Conservation (phyloP, 2,113 vertebrate genomes). For the Zosterops japonicus region DNA sequence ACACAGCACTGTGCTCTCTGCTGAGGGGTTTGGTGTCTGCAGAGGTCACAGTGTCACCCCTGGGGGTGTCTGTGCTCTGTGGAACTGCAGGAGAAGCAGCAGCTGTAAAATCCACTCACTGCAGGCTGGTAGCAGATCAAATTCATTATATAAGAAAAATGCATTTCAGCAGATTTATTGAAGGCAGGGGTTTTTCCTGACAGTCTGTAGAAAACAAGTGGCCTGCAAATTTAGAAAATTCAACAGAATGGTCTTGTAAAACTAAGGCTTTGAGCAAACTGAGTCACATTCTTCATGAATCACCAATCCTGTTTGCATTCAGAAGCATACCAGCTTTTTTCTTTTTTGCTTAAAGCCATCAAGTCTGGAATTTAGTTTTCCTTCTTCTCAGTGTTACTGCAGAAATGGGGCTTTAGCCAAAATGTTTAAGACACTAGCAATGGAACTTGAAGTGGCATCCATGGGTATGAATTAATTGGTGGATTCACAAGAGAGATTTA, state of each 20-base stretch:
- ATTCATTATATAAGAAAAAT: not conserved
- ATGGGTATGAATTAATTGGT: not conserved
- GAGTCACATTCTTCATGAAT: not conserved
- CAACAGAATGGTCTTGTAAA: not conserved
- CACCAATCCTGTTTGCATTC: not conserved
- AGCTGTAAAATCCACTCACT: not conserved
- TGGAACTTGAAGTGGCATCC: not conserved
- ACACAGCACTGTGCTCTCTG: not conserved
- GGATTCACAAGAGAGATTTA: not conserved
- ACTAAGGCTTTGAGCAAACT: not conserved
- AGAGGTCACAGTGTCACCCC: too few relatives aligned
- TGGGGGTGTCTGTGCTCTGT: not conserved
- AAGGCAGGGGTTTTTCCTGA: not conserved
- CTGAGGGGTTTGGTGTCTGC: not conserved
- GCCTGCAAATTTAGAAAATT: not conserved
- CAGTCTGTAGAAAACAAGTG: not conserved
- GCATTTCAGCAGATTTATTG: not conserved
- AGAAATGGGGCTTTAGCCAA: not conserved
- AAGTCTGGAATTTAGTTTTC: not conserved
- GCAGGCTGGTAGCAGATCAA: not conserved
- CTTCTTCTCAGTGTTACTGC: not conserved
- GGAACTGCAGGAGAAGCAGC: not conserved
- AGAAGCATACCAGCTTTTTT: not conserved
- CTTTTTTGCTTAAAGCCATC: not conserved
- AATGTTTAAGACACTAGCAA: not conserved